Evolutionary conservation across 2,113 vertebrate genomes (phyloP), one percentile per base, ranked within the genome.

Genomic region (Carollia perspicillata): DNA sequence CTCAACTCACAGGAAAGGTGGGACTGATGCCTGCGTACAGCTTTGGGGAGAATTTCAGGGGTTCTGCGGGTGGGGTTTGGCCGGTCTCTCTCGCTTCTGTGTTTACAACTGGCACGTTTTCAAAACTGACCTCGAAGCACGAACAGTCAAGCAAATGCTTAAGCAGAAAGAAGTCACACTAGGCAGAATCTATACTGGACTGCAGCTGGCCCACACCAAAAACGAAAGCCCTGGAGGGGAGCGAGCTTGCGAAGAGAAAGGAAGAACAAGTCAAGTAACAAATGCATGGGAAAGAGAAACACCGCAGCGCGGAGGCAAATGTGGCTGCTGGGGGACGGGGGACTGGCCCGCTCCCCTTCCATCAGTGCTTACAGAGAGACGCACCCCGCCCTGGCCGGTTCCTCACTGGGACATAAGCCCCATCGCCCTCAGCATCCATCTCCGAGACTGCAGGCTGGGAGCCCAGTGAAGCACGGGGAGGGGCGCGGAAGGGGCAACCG

Each of bases 1-100:
- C 98, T 98, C 93, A 92, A 97, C 97, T 97, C 98, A 97, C 97
- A 98, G 98, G 98, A 98, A 97, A 98, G 80, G 93, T 93, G 71
- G 95, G 97, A 97, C 96, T 97, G 97, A 98, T 98, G 14, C 30
- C 63, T 17, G 0, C 30, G 6, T 1, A 22, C 14, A 33, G 63
- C 30, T 13, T 14, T 16, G 2, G 63, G 30, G 33, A 16, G 33
- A 16, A 33, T 7, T 6, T 65, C 63, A 16, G 63, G 63, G 63
- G 30, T 1, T 33, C 12, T 14, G 30, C n/a, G 0, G 63, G 63
- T 3, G 63, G 13, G 63, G 30, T 16, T 33, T 3, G 30, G 12
- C 7, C 6, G 30, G 60, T 63, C 30, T 65, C 30, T 65, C 3
- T 65, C 2, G 16, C 63, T 65, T n/a, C 63, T 30, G 58, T 28